Evolutionary conservation across 2,888 invertebrate genomes (phyloP).

Genomic region (Temnothorax unifasciatus): DNA sequence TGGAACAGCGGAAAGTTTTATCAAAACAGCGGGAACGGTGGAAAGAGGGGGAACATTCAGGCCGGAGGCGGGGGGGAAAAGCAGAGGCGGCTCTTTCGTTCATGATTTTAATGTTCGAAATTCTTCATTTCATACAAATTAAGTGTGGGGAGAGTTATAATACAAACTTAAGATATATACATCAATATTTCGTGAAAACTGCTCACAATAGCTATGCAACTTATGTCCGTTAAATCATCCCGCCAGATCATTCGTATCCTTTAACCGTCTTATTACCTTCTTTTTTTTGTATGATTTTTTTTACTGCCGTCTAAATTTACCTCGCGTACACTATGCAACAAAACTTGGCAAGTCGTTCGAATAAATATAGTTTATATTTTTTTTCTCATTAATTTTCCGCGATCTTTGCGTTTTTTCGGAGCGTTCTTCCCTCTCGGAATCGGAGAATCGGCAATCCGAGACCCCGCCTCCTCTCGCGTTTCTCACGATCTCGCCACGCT

Average conservation of each 20-base stretch:
- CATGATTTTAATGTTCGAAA: constrained; percentile 84
- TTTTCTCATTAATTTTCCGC: constrained; percentile 46
- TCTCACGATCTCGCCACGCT: constrained; percentile 6
- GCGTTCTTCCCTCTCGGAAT: constrained; percentile 47
- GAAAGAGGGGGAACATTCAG: not conserved
- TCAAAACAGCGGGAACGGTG: too few relatives aligned
- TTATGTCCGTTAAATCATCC: constrained; percentile 81
- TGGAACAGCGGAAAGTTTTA: too few relatives aligned
- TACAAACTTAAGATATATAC: constrained; percentile 86
- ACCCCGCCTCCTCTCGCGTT: not conserved
- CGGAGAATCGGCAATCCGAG: constrained; percentile 69
- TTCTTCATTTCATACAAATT: constrained; percentile 85
- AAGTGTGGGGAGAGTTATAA: constrained; percentile 84
- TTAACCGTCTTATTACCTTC: constrained; percentile 41
- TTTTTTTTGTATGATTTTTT: constrained; percentile 64
- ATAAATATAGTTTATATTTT: constrained; percentile 77
- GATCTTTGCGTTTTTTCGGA: constrained; percentile 60
- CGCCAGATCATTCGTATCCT: constrained; percentile 77
- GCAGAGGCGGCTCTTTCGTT: constrained; percentile 58
- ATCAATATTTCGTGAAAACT: constrained; percentile 84
- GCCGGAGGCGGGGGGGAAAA: not conserved
- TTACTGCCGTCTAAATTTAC: constrained; percentile 71
- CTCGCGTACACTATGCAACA: constrained; percentile 81
- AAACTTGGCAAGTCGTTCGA: constrained; percentile 83
- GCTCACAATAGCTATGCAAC: constrained; percentile 81